Conservation (phyloP, 2,113 vertebrate species). For the Cyanoderma ruficeps region DNA sequence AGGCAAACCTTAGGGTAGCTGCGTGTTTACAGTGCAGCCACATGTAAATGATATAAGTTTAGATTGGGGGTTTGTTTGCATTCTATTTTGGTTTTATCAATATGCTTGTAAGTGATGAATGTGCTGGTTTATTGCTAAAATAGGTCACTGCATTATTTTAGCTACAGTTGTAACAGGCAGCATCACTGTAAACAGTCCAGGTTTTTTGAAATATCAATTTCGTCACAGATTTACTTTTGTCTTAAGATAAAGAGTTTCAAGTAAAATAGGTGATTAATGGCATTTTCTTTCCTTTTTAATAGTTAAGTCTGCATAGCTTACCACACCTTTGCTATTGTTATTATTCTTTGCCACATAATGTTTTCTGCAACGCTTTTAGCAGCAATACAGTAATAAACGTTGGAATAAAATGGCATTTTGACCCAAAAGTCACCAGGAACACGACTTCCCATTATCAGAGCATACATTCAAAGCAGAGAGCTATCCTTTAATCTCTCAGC, state of each 20-base stretch:
- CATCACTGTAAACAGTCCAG: neutral
- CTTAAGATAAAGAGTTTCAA: neutral
- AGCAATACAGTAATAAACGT: neutral
- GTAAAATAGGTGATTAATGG: neutral
- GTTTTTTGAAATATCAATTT: neutral
- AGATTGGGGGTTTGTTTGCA: neutral
- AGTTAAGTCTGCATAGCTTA: neutral
- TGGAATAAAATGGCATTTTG: neutral
- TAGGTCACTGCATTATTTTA: constrained; percentile 37
- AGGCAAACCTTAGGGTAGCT: neutral
- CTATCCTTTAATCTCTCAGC: constrained; percentile 37
- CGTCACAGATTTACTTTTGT: neutral
- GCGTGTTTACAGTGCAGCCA: neutral
- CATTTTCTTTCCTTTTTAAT: neutral
- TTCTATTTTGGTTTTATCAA: neutral
- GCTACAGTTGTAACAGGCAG: neutral
- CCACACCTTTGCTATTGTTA: neutral
- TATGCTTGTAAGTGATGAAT: neutral
- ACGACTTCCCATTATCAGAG: constrained; percentile 2
- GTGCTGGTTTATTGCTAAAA: constrained; percentile 21
- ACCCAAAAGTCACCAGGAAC: neutral
- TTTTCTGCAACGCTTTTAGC: neutral
- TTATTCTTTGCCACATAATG: neutral
- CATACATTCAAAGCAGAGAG: neutral
- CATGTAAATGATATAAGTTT: neutral